phyloP scores from a whole-genome alignment of 2,888 invertebrate genomes.

The Phengaris alcon region DNA sequence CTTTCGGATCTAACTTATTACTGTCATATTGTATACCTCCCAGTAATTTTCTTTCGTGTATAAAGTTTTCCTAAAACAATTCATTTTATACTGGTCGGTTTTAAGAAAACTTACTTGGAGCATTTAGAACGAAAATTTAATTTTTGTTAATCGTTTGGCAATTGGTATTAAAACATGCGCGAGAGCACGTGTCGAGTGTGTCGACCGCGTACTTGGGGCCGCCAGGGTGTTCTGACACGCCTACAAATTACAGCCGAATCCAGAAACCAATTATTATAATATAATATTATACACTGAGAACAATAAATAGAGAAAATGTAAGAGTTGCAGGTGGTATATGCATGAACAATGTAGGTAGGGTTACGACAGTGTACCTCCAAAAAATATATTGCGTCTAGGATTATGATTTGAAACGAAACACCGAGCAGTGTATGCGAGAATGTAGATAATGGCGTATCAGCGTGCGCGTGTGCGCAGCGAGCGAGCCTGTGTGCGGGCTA shows the following conservation, averaged over 20 bases:
- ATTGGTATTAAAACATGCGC: constrained; percentile 45
- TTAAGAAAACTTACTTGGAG: background rate
- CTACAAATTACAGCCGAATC: constrained; percentile 46
- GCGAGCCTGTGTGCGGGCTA: constrained; percentile 45
- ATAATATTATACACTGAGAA: constrained; percentile 26
- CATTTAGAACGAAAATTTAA: constrained; percentile 33
- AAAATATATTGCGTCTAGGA: constrained; percentile 48
- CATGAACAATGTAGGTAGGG: too few relatives aligned
- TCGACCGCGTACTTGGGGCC: constrained; percentile 65
- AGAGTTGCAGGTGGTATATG: background rate
- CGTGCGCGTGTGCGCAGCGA: constrained; percentile 43
- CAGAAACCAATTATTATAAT: constrained; percentile 33
- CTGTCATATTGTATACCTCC: too few relatives aligned
- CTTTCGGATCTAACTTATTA: too few relatives aligned
- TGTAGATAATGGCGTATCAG: constrained; percentile 46
- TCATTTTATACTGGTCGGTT: constrained; percentile 45
- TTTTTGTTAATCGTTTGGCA: constrained; percentile 43
- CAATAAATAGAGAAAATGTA: constrained; percentile 23
- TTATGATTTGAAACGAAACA: constrained; percentile 39
- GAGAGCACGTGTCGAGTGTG: constrained; percentile 44
- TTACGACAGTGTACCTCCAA: constrained; percentile 22
- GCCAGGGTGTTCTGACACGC: constrained; percentile 69
- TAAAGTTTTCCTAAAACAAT: background rate
- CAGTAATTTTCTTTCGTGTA: too few relatives aligned
- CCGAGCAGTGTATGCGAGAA: constrained; percentile 45